Base-by-base conservation (phyloP, 2,888 invertebrate genomes). In the Ditylenchus weischeri region DNA sequence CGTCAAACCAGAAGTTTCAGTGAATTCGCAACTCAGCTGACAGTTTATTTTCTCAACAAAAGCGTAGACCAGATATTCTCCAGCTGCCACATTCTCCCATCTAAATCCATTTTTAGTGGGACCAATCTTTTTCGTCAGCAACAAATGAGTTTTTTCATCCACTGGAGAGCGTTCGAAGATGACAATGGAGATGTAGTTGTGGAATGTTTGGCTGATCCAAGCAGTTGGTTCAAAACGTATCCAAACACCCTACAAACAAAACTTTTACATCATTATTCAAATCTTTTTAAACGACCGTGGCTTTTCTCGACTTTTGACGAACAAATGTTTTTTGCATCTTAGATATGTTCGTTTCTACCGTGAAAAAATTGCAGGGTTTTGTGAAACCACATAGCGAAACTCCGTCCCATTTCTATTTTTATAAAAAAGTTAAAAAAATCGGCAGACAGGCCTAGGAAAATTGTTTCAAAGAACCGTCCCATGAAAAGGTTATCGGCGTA, bases 1-100 rank as follows among this genome's bases (percentile, higher is more conserved):
- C 19, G 21, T 35, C 29, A 65, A 10, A 65, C 35, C 29, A 19
- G 50, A n/a, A 11, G 21, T 48, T n/a, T 19, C 64, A 64, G 19
- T 29, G 15, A 15, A 10, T 50, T 43, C 43, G 54, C 79, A 79
- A 19, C 62, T 18, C 36, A 77, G 69, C n/a, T 58, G 59, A 57
- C 79, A 79, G 57, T 79, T 74, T 51, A 72, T 74, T 8, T 73
- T 69, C 15, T 75, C 75, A 1, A 78, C 74, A 65, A 71, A 76
- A 23, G 71, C 78, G 57, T 73, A 72, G 3, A 74, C 66, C 5
- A 68, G 36, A 68, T 79, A 79, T 2, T 64, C 63, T 19, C 78
- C 77, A 4, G 68, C 68, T 8, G 59, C 60, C 35, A 72, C 43
- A 60, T 72, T 60, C 19, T 35, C 43, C 71, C 68, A 71, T 38